phyloP scores from a whole-genome alignment of 2,888 invertebrate genomes.

The Acanthosepion pharaonis region DNA sequence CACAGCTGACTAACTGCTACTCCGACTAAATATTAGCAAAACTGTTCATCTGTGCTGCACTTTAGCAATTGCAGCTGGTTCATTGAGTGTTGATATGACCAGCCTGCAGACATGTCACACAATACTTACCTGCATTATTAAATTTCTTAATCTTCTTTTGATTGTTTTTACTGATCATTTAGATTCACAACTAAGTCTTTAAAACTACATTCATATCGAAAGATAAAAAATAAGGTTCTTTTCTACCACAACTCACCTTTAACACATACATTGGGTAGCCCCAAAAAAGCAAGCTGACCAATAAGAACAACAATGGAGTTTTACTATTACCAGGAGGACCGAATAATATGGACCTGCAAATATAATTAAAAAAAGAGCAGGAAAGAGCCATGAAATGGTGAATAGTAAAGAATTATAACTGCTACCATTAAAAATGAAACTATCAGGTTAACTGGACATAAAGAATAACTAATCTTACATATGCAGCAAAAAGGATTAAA shows the following conservation, averaged over 20 bases:
- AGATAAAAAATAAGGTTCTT: neutral
- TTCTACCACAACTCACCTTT: conserved; percentile 78
- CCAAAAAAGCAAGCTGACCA: conserved; percentile 90
- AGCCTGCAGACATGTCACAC: too few species aligned
- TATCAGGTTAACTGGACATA: neutral
- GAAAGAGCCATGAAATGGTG: neutral
- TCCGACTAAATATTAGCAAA: too few species aligned
- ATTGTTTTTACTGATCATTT: neutral
- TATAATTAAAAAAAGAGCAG: neutral
- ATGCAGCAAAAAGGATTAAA: neutral
- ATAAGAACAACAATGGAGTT: conserved; percentile 88
- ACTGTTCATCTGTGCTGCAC: too few species aligned
- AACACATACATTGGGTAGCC: conserved; percentile 95
- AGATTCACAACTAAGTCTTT: conserved; percentile 47
- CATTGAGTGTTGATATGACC: too few species aligned
- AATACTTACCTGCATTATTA: too few species aligned
- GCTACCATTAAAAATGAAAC: neutral
- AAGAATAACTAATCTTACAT: neutral
- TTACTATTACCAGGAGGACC: conserved; percentile 93
- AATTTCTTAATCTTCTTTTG: too few species aligned
- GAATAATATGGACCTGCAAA: conserved; percentile 84
- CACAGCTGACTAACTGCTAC: too few species aligned
- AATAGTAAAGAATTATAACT: too few species aligned
- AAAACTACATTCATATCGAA: conserved; percentile 25
- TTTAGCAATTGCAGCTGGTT: too few species aligned